Percentiles rank a stretch among this genome's conserved stretches.
Evolutionary conservation across 2,113 vertebrate species (phyloP).

Genomic region (Carettochelys insculpta): DNA sequence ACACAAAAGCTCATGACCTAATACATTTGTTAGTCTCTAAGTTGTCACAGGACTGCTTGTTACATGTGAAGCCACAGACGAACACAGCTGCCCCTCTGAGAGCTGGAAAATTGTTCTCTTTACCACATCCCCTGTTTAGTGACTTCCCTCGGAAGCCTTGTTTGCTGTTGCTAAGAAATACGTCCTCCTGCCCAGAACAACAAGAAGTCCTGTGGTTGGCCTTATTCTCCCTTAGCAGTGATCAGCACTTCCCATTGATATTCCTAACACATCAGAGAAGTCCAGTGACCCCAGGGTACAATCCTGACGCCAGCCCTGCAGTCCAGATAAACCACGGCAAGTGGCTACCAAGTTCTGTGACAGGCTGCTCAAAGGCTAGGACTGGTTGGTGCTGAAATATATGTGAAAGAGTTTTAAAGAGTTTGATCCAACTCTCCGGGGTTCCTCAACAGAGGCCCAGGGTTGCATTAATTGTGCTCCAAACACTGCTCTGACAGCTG

Average conservation of each 20-base stretch:
- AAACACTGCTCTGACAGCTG: not conserved
- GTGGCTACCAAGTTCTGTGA: not conserved
- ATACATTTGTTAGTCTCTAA: no score
- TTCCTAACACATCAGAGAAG: not conserved
- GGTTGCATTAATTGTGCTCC: not conserved
- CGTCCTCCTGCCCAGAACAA: not conserved
- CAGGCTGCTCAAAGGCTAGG: not conserved
- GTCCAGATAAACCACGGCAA: not conserved
- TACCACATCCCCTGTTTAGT: fast-evolving
- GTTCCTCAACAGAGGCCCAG: not conserved
- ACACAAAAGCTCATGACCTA: no score
- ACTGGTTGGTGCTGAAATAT: not conserved
- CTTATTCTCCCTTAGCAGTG: not conserved
- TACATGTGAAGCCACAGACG: no score
- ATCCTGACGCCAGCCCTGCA: not conserved
- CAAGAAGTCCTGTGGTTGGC: no score
- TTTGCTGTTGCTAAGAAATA: not conserved
- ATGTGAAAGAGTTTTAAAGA: not conserved
- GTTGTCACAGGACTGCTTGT: no score
- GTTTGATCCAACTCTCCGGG: not conserved
- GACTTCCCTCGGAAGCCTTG: not conserved
- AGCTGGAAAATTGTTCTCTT: not conserved
- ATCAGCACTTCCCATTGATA: not conserved
- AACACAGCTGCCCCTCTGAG: no score
- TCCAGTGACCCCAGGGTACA: not conserved